A percentile compares a stretch with the other conserved stretches of the same genome.
These are phyloP conservation scores for Metallyticus violacea DNA, from an alignment of 2,888 invertebrate genomes.

Conservation along the genomic window DNA sequence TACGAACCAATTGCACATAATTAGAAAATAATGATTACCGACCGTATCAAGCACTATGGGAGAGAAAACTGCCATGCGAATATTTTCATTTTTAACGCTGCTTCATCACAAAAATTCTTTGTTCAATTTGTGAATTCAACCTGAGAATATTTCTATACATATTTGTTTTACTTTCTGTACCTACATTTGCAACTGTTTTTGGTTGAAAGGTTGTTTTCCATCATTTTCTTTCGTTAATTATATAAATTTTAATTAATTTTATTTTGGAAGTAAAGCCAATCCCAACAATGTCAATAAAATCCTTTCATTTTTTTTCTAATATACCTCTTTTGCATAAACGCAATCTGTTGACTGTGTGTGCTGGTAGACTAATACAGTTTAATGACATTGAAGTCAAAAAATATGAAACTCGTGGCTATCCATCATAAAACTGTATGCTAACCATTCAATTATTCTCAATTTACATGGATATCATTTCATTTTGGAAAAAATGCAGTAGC, in stretches of 20 bases:
- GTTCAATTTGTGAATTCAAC: too few relatives aligned
- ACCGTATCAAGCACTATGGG: too few relatives aligned
- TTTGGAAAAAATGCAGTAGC: not conserved
- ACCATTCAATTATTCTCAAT: not conserved
- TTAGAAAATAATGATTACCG: too few relatives aligned
- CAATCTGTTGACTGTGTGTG: not conserved
- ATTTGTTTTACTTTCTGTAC: too few relatives aligned
- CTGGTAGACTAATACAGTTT: not conserved
- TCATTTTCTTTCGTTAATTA: too few relatives aligned
- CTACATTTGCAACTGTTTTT: too few relatives aligned
- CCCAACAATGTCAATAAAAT: not conserved
- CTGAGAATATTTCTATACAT: too few relatives aligned
- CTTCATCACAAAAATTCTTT: too few relatives aligned
- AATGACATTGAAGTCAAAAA: not conserved
- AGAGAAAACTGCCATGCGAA: too few relatives aligned
- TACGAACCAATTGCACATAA: too few relatives aligned
- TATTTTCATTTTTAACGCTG: too few relatives aligned
- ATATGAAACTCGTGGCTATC: not conserved
- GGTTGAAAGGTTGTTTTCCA: too few relatives aligned
- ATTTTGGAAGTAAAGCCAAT: not conserved
- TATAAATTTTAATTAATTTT: not conserved
- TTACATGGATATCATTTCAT: not conserved
- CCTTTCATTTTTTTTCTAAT: not conserved
- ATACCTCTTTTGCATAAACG: not conserved
- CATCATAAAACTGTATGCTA: not conserved